Conservation (phyloP, 2,797 vertebrate genomes). For the Glyptemys insculpta region DNA sequence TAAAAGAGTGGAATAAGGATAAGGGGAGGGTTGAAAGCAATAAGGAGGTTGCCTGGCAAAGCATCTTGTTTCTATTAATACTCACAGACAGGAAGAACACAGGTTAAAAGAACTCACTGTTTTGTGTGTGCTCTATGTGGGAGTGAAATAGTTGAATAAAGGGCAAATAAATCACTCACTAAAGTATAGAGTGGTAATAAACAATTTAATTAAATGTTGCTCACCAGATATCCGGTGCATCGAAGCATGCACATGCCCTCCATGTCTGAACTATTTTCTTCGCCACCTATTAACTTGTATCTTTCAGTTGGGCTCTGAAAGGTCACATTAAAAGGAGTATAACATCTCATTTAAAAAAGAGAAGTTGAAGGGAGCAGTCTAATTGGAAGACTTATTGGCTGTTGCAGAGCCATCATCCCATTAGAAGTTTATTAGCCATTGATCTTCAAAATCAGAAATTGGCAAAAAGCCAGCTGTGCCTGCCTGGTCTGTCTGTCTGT, state of each 20-base stretch:
- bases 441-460: slow-evolving; percentile 7
- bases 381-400: background rate
- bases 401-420: accelerated
- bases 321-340: background rate
- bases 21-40: background rate
- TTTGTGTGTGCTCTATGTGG: background rate
- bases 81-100: background rate
- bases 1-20: background rate
- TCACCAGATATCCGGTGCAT: background rate
- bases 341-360: background rate
- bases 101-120: slow-evolving; percentile 1
- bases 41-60: background rate
- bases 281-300: background rate
- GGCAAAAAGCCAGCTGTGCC: background rate
- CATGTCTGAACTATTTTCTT: background rate
- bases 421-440: slow-evolving; percentile 5
- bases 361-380: background rate
- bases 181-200: background rate
- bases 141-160: background rate
- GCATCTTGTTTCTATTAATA: background rate
- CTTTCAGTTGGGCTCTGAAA: background rate
- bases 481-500: background rate
- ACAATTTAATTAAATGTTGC: background rate
- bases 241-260: background rate
- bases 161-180: slow-evolving; percentile 17